Conservation (phyloP, 2,113 vertebrate genomes). For the Sapajus apella region DNA sequence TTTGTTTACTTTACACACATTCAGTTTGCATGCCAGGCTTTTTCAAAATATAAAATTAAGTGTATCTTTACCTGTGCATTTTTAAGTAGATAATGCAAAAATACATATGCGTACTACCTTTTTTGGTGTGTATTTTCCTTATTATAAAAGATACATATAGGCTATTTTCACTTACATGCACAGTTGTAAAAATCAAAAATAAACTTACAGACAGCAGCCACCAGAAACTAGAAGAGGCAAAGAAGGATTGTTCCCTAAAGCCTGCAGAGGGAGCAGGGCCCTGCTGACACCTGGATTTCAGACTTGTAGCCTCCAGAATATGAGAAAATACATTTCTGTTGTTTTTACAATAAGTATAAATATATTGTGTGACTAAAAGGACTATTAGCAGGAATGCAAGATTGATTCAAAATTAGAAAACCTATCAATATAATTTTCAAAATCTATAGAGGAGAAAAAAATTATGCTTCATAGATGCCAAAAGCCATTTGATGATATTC, state of each 20-base stretch:
- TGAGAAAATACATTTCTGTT: not conserved
- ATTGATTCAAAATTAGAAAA: constrained; percentile 30
- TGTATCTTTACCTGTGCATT: not conserved
- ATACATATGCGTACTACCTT: not conserved
- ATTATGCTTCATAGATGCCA: not conserved
- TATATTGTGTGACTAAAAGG: not conserved
- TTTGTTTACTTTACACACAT: constrained; percentile 2
- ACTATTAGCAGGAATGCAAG: not conserved
- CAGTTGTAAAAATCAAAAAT: not conserved
- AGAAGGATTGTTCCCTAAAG: not conserved
- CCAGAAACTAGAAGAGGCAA: not conserved
- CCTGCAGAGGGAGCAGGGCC: not conserved
- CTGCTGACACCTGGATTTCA: not conserved
- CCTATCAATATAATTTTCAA: not conserved
- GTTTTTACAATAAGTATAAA: not conserved
- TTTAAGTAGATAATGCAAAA: not conserved
- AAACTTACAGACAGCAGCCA: not conserved
- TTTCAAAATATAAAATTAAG: not conserved
- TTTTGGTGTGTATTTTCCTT: not conserved
- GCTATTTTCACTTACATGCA: not conserved
- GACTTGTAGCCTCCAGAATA: not conserved
- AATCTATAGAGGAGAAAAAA: not conserved
- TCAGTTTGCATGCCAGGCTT: not conserved
- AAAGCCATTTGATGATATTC: not conserved
- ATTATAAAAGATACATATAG: not conserved